These are phyloP conservation scores for Kuschelorhynchus macadamiae DNA, from an alignment of 2,888 invertebrate genomes.

Conservation along the genomic window DNA sequence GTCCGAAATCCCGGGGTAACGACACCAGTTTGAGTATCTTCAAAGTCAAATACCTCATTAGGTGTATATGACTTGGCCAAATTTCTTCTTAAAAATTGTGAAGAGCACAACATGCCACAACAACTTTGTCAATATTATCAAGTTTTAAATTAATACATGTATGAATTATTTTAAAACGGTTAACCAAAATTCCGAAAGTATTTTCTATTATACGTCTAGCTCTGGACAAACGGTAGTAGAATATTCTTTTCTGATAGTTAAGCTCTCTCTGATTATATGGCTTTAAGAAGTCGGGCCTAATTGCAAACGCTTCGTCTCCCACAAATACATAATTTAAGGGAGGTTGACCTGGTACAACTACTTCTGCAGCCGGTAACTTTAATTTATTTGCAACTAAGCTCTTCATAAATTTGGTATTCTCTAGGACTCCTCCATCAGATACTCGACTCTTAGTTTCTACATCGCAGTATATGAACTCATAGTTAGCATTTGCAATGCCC, in stretches of 20 bases:
- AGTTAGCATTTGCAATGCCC: conserved; percentile 29
- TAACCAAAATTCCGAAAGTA: conserved; percentile 54
- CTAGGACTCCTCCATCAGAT: conserved; percentile 20
- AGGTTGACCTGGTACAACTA: conserved; percentile 1
- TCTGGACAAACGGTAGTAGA: conserved; percentile 53
- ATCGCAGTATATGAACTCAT: conserved; percentile 25
- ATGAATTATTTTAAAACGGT: conserved; percentile 56
- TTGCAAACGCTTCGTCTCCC: conserved; percentile 40
- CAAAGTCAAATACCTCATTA: conserved; percentile 13
- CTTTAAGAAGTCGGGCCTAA: conserved; percentile 34
- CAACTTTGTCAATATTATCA: conserved; percentile 29
- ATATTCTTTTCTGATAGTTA: conserved; percentile 27
- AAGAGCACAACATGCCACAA: conserved; percentile 22
- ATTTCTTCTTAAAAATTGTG: conserved; percentile 45
- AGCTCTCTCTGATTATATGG: conserved; percentile 31
- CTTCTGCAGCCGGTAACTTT: conserved; percentile 14
- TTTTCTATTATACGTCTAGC: conserved; percentile 54
- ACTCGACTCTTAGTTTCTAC: conserved; percentile 12
- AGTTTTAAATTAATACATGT: conserved; percentile 25
- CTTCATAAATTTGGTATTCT: conserved; percentile 16
- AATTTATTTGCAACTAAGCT: conserved; percentile 25
- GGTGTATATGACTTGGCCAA: conserved; percentile 35
- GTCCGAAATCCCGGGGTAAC: conserved; percentile 35
- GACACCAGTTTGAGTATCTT: conserved; percentile 18
- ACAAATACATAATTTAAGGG: conserved; percentile 30